Evolutionary conservation across 2,888 invertebrate genomes (phyloP).

Genomic region (Catonia carolina): DNA sequence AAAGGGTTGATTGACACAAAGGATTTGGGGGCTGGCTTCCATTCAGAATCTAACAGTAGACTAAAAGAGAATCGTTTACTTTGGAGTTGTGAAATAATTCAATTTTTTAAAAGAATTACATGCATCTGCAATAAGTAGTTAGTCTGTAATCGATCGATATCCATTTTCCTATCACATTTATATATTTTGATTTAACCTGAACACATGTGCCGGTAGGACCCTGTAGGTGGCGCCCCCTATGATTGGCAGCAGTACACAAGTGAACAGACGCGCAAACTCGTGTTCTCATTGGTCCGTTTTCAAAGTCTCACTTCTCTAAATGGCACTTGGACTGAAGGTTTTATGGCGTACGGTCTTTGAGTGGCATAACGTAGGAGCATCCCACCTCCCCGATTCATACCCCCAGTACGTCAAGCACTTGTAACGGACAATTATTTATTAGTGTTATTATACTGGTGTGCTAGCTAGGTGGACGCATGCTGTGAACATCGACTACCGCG

Average conservation of each 20-base stretch:
- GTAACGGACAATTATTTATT: constrained; percentile 22
- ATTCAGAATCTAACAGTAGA: neutral
- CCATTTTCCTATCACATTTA: too few relatives aligned
- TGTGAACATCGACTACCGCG: constrained; percentile 6
- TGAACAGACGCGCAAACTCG: constrained; percentile 36
- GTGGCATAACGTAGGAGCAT: constrained; percentile 30
- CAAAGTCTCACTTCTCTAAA: constrained; percentile 36
- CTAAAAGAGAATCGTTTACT: neutral
- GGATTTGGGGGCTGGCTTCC: constrained; percentile 2
- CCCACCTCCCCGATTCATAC: constrained; percentile 33
- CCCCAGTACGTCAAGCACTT: constrained; percentile 32
- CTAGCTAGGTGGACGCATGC: constrained; percentile 20
- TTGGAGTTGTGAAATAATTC: neutral
- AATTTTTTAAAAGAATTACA: too few relatives aligned
- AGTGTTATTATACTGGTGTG: constrained; percentile 18
- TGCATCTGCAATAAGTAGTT: too few relatives aligned
- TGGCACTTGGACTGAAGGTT: constrained; percentile 37
- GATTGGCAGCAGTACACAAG: constrained; percentile 32
- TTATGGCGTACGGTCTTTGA: constrained; percentile 36
- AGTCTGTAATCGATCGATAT: too few relatives aligned
- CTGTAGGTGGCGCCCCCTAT: constrained; percentile 30
- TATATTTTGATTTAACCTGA: too few relatives aligned
- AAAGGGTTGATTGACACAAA: constrained; percentile 16
- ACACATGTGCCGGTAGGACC: neutral
- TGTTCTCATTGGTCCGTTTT: constrained; percentile 34